phyloP scores from a whole-genome alignment of 2,888 invertebrate species.

The Amphimallon solstitiale region DNA sequence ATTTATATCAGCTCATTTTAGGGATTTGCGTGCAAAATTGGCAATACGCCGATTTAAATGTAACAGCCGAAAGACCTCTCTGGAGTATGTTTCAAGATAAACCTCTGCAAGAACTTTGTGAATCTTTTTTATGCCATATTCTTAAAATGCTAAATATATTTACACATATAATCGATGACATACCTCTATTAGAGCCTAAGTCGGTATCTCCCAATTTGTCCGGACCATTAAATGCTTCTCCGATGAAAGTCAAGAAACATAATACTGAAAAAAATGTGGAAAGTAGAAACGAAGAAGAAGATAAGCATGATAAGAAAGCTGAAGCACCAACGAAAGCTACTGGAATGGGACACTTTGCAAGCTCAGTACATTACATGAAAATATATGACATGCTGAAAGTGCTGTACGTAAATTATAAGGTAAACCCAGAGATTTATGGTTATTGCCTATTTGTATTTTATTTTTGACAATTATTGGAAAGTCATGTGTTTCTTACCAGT shows the following conservation, averaged over 20 bases:
- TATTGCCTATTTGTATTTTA: too few relatives aligned
- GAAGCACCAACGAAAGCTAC: slow-evolving; percentile 51
- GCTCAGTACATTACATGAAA: slow-evolving; percentile 84
- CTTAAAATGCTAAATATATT: slow-evolving; percentile 78
- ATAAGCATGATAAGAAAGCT: slow-evolving; percentile 55
- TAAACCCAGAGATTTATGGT: too few relatives aligned
- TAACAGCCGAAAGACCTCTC: slow-evolving; percentile 4
- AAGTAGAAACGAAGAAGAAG: slow-evolving; percentile 54
- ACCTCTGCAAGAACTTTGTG: slow-evolving; percentile 67
- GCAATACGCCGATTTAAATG: slow-evolving; percentile 44
- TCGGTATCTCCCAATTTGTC: slow-evolving; percentile 68
- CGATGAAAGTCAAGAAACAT: slow-evolving; percentile 62
- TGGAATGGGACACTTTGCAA: slow-evolving; percentile 72
- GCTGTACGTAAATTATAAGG: slow-evolving; percentile 89
- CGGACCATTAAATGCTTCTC: slow-evolving; percentile 62
- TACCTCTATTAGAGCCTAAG: slow-evolving; percentile 66
- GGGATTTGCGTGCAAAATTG: slow-evolving; percentile 46
- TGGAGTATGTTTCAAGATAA: slow-evolving; percentile 62
- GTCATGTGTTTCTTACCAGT: too few relatives aligned
- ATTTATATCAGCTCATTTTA: slow-evolving; percentile 24
- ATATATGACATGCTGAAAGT: slow-evolving; percentile 83
- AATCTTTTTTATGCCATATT: slow-evolving; percentile 74
- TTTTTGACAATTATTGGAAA: too few relatives aligned
- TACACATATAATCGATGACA: slow-evolving; percentile 80
- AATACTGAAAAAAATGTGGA: slow-evolving; percentile 57